phyloP scores from a whole-genome alignment of 2,113 vertebrate species.

The Pogonocichla stellata region DNA sequence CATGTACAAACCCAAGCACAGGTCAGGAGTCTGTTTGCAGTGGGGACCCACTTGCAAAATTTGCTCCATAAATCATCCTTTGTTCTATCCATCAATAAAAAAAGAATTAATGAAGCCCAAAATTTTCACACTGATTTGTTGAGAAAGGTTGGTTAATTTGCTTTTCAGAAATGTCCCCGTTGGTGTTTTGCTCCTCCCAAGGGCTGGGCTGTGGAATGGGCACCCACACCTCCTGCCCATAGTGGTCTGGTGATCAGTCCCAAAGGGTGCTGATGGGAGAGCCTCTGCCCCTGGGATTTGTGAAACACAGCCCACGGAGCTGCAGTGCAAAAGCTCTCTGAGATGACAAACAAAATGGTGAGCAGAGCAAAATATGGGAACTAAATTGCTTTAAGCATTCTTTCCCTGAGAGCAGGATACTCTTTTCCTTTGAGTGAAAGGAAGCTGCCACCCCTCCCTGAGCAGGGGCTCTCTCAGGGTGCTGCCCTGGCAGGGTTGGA shows the following conservation, averaged over 20 bases:
- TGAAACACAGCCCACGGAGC: neutral
- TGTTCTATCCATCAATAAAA: neutral
- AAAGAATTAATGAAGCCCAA: neutral
- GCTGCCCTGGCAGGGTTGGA: neutral
- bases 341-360: neutral
- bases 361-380: neutral
- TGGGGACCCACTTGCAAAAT: slow-evolving; percentile 1
- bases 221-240: rapidly evolving
- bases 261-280: neutral
- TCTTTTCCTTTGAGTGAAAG: neutral
- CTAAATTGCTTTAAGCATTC: neutral
- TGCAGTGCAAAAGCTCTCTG: neutral
- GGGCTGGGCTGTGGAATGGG: neutral
- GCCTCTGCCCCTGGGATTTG: neutral
- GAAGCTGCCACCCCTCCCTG: rapidly evolving
- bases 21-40: slow-evolving; percentile 33
- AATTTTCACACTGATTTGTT: neutral
- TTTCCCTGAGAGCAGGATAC: neutral
- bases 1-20: neutral
- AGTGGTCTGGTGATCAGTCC: neutral
- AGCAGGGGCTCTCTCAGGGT: neutral
- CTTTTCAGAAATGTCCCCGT: neutral
- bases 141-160: neutral
- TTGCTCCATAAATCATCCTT: neutral
- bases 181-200: neutral